phyloP scores from a whole-genome alignment of 2,797 vertebrate genomes.

The Cossypha heuglini region DNA sequence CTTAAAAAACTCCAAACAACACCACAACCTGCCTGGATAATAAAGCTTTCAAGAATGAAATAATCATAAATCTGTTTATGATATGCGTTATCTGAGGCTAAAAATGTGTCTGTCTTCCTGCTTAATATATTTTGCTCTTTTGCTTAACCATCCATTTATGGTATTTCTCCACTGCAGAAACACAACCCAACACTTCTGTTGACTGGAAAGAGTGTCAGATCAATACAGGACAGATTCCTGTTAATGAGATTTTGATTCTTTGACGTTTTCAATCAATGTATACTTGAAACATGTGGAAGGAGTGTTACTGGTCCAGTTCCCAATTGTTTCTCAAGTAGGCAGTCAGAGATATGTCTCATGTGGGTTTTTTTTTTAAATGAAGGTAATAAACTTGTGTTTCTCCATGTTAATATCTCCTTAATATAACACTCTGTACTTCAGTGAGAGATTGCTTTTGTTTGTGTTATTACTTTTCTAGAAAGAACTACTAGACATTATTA shows the following conservation, averaged over 20 bases:
- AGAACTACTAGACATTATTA: neutral
- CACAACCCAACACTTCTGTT: slow-evolving; percentile 1
- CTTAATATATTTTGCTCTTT: neutral
- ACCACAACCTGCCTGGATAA: neutral
- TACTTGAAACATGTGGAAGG: slow-evolving; percentile 11
- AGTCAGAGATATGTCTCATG: neutral
- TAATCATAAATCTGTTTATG: neutral
- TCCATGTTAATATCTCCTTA: neutral
- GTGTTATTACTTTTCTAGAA: neutral
- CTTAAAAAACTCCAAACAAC: neutral
- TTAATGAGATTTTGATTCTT: slow-evolving; percentile 67
- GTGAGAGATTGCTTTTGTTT: neutral
- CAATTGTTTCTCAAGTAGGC: slow-evolving; percentile 24
- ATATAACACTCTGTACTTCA: neutral
- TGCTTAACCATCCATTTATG: neutral
- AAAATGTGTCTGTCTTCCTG: neutral
- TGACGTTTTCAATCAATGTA: slow-evolving; percentile 44
- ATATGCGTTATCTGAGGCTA: neutral
- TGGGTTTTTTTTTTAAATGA: neutral
- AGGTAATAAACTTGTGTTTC: neutral
- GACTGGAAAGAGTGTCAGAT: slow-evolving; percentile 32
- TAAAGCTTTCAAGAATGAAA: slow-evolving; percentile 34
- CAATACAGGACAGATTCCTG: slow-evolving; percentile 35
- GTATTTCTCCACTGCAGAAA: neutral
- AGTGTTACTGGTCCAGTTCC: neutral